Base-by-base conservation (phyloP, 1,140 invertebrate species). In the Leptopilina clavipes region DNA sequence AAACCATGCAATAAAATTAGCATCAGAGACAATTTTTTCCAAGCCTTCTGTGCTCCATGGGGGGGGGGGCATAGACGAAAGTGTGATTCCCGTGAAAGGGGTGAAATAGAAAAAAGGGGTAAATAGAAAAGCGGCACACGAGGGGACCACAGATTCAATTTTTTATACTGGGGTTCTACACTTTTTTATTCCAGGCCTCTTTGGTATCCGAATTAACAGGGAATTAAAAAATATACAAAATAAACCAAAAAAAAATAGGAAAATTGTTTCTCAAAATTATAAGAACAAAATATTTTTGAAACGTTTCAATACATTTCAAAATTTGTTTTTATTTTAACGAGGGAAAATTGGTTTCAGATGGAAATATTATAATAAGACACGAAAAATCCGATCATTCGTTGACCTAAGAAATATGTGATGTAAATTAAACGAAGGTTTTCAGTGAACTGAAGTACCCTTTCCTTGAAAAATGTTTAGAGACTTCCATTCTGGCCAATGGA, bases 401-500 rank as follows among this genome's bases (percentile, higher is more conserved):
- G 59, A n/a, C 22, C 11, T 65, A n/a, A 59, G 14, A 25, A 59
- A 59, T 25, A 40, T 40, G 12, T 22, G 59, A 65, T 14, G 59
- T 31, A 65, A 65, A 65, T 7, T 31, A 22, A 31, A 22, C 59
- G 59, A 31, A 65, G 59, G 59, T 65, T 12, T 65, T 65, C 22
- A n/a, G 22, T 18, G 78, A n/a, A 86, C 85, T 88, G 82, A 87
- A 76, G 73, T 59, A 79, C 80, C 79, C 82, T 86, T 79, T 80
- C 79, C 48, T 79, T 70, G 78, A 14, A 76, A 76, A 78, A n/a
- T 56, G 70, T 79, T 65, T 59, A 65, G 59, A 65, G 22, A n/a
- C 59, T 22, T 31, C 25, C 1, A 31, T 65, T 19, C 59, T 31
- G 73, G 59, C 85, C 79, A 86, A 83, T 79, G 52, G 75, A 48